Base-by-base conservation (phyloP, 2,113 vertebrate genomes). In the Lanius ludovicianus region DNA sequence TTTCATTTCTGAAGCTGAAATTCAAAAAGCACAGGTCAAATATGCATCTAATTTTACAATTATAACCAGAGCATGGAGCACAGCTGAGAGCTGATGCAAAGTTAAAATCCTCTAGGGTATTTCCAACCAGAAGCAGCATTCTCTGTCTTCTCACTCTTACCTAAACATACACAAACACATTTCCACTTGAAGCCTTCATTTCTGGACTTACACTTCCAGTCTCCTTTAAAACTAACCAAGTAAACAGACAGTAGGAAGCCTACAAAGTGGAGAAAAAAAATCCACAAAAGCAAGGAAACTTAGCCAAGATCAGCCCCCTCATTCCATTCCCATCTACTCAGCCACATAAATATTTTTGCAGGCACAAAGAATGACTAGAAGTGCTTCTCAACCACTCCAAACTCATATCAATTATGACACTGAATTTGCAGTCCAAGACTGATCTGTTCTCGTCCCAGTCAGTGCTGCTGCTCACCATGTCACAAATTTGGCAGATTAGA, bases 321-420 rank as follows among this genome's bases (percentile, higher is more conserved):
- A 89, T 93, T 91, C 90, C 90, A 79, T 31, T 96, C 69, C 64
- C 41, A 44, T 79, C 77, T 84, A 78, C 78, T 91, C 90, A 91
- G 65, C 28, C 82, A 75, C 56, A 81, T 41, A 84, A 94, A 89
- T 87, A 90, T 73, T 95, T 94, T 47, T 44, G 62, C 92, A 91
- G 69, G 62, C 87, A 91, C 49, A 82, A 93, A 85, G 84, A 91
- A 81, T 15, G 84, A 75, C 76, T 49, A 64, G 46, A 91, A 96
- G 60, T 59, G 71, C 77, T 91, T 52, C 49, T 94, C 59, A 82
- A 87, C 39, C 82, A 68, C 82, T 79, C 44, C 41, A 69, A 78
- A 28, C 27, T 59, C 41, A 1, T 44, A 23, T 41, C 67, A 57
- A 46, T 86, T 56, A 30, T n/a, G 35, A 42, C 28, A 56, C n/a